Base-by-base conservation (phyloP, 2,113 vertebrate genomes). In the Sclerurus mexicanus region DNA sequence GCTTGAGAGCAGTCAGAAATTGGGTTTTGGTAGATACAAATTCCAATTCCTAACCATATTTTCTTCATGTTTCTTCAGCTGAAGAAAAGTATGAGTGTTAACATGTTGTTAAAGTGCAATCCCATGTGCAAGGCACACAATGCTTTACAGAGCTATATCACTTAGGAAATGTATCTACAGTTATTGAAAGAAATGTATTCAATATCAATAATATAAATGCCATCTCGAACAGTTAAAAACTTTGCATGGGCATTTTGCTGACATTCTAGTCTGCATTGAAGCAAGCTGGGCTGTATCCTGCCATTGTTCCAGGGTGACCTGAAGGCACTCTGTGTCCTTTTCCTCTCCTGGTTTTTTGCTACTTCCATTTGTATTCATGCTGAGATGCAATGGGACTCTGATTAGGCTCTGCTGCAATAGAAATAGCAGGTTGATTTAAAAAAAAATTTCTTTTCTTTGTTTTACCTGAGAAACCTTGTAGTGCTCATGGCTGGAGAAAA, bases 401-500 rank as follows among this genome's bases (percentile, higher is more conserved):
- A 90, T 90, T 77, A 86, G 53, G 7, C 7, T 69, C 16, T 77
- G 23, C 16, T 63, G 7, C 31, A 74, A 67, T 1, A 58, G 18
- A 89, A 90, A 37, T 44, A 93, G 14, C 14, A 50, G 14, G 25
- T 13, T 79, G 63, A 66, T 46, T 12, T 19, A 90, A 84, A 37
- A 39, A 39, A 63, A 39, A 31, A 2, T 3, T 4, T 8, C 28
- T 44, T 27, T 58, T 40, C 4, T 5, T 60, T 59, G 9, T 74
- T 91, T 84, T 69, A 30, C 15, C 46, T 66, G 25, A 71, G 15
- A n/a, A 91, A 71, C 11, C 7, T 74, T 85, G 17, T 55, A 84
- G 44, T 4, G 2, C 3, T 39, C 4, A n/a, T 35, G 16, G 18
- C 0, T 1, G 35, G 31, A 44, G 25, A 90, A 64, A 23, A 71